A percentile compares a stretch with the other conserved stretches of the same genome.
Evolutionary conservation across 2,797 vertebrate species (phyloP).

Genomic region (Delichon dasypus): DNA sequence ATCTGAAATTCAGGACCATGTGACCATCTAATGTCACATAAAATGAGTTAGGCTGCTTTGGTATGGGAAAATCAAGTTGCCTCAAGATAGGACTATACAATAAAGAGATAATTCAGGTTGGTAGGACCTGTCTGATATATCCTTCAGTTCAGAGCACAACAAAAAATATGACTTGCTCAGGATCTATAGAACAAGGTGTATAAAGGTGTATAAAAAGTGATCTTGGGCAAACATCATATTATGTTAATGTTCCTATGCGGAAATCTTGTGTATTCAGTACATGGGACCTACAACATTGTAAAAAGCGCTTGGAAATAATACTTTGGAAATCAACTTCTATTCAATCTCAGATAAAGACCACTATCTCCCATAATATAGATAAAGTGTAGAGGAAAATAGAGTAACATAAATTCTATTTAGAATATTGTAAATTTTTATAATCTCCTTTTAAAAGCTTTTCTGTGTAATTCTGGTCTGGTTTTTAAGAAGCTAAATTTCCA

Average conservation of each 20-base stretch:
- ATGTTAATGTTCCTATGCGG: rapidly evolving
- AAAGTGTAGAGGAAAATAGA: background rate
- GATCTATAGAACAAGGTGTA: background rate
- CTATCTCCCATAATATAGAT: background rate
- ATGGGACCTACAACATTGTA: background rate
- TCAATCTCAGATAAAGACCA: background rate
- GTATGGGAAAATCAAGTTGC: background rate
- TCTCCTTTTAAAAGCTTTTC: background rate
- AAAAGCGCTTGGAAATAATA: background rate
- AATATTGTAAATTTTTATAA: background rate
- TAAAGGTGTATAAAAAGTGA: background rate
- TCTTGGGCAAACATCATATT: background rate
- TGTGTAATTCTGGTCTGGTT: background rate
- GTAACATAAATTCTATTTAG: background rate
- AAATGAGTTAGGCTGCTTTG: background rate
- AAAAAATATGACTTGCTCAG: background rate
- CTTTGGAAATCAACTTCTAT: background rate
- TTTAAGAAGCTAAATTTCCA: background rate
- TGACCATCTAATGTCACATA: background rate
- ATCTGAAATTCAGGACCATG: background rate
- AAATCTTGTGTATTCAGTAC: background rate
- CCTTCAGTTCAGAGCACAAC: background rate
- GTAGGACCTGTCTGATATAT: background rate
- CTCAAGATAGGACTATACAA: background rate
- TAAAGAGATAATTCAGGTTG: background rate